These are phyloP conservation scores for Neodiprion pinetum DNA, from an alignment of 1,140 invertebrate genomes.

Conservation along the genomic window DNA sequence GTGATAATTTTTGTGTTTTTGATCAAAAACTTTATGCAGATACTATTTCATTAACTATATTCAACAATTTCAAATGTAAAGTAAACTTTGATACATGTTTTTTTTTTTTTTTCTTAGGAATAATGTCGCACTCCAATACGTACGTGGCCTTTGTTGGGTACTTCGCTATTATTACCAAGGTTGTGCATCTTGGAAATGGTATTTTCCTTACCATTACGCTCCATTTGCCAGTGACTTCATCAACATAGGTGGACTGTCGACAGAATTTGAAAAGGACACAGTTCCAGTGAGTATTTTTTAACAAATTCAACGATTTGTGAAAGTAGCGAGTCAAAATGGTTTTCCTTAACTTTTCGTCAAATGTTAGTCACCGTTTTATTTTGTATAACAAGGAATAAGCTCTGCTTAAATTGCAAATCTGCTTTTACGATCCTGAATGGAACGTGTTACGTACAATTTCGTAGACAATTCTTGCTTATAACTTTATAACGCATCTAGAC, in stretches of 20 bases:
- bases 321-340: no score
- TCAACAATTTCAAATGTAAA: constrained; percentile 9
- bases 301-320: not conserved
- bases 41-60: not conserved
- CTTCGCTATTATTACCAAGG: constrained; percentile 99
- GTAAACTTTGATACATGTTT: constrained; percentile 21
- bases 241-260: constrained; percentile 85
- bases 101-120: constrained; percentile 63
- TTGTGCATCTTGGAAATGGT: constrained; percentile 99
- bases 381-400: not conserved
- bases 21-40: constrained; percentile 11
- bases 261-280: constrained; percentile 88
- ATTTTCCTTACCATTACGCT: constrained; percentile 99
- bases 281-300: constrained; percentile 72
- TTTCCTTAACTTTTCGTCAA: no score
- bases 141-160: constrained; percentile 97
- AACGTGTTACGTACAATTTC: no score
- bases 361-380: not conserved
- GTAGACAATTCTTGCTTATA: no score
- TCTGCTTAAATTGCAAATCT: not conserved
- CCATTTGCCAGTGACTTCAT: constrained; percentile 99
- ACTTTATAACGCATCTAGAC: no score
- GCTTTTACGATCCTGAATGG: not conserved
- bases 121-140: constrained; percentile 93
- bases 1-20: constrained; percentile 17